Conservation (phyloP, 2,888 invertebrate genomes). For the Psylliodes chrysocephalus region DNA sequence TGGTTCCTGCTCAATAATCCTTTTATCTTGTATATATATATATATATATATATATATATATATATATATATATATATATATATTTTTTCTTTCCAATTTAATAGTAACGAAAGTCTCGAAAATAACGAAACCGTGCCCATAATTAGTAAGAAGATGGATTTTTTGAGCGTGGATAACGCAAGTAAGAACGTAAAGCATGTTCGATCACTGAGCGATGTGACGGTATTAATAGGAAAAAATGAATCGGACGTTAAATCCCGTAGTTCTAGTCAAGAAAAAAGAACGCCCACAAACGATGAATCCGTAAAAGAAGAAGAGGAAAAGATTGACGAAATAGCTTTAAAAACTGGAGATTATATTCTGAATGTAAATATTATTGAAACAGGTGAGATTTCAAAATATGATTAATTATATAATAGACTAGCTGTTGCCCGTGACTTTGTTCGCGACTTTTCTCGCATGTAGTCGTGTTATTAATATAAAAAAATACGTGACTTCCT, state of each 20-base stretch:
- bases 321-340: conserved; percentile 46
- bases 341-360: conserved; percentile 59
- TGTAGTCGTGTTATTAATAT: too few relatives aligned
- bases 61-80: too few relatives aligned
- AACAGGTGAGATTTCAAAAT: conserved; percentile 70
- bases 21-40: too few relatives aligned
- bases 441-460: too few relatives aligned
- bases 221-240: conserved; percentile 44
- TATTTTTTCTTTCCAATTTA: conserved; percentile 51
- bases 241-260: conserved; percentile 29
- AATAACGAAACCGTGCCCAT: conserved; percentile 39
- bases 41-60: too few relatives aligned
- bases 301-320: conserved; percentile 39
- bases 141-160: conserved; percentile 36
- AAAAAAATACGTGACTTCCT: too few relatives aligned
- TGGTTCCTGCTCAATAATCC: too few relatives aligned
- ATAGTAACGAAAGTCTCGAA: conserved; percentile 67
- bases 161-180: conserved; percentile 46
- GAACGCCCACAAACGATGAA: not conserved
- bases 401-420: too few relatives aligned
- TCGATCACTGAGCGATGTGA: conserved; percentile 62
- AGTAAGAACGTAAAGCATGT: conserved; percentile 59
- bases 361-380: conserved; percentile 73
- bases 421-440: too few relatives aligned
- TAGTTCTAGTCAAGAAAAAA: conserved; percentile 40